Evolutionary conservation across 2,888 invertebrate species (phyloP), one percentile per base, ranked within the genome.

Genomic region (Caenorhabditis zanzibari): DNA sequence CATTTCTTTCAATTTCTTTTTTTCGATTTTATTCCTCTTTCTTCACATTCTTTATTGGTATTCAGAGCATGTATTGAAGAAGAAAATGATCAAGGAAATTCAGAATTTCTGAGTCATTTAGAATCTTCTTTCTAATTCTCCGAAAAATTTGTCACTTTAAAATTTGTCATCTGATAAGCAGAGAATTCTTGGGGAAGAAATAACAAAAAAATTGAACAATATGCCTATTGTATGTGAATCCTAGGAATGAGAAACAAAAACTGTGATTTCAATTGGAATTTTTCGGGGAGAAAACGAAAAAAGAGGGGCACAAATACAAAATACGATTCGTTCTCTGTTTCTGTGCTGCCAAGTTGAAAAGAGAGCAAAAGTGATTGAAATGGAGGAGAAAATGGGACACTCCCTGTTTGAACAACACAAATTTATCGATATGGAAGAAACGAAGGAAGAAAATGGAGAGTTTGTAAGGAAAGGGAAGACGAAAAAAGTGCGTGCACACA

Each of bases 331-430:
- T 26, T 19, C 28, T 49, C 56, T 41, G 38, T 58, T 58, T 32
- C 26, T 59, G 58, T 56, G 41, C 12, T 56, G 41, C 12, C 16
- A 44, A 32, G 26, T 59, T 19, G 49, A 35, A 54, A n/a, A n/a
- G 56, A 47, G 47, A 47, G 19, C n/a, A n/a, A 38, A 68, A 41
- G 28, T 24, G 16, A 38, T 41, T 12, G 22, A 61, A 61, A 61
- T 41, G 7, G n/a, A 10, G 32, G 2, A 12, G 9, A 47, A 47
- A 47, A n/a, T 47, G 35, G 44, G 68, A 22, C 76, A 68, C 76
- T 56, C 66, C 76, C 59, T 76, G 69, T 76, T 76, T 76, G 76
- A 76, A 59, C 69, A 76, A 76, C 76, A 71, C 28, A 63, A 38
- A 54, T 54, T 64, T 76, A 76, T 76, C 68, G 76, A 76, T 76